Conservation (phyloP, 2,888 invertebrate species). For the Hirtodrosophila trivittata region DNA sequence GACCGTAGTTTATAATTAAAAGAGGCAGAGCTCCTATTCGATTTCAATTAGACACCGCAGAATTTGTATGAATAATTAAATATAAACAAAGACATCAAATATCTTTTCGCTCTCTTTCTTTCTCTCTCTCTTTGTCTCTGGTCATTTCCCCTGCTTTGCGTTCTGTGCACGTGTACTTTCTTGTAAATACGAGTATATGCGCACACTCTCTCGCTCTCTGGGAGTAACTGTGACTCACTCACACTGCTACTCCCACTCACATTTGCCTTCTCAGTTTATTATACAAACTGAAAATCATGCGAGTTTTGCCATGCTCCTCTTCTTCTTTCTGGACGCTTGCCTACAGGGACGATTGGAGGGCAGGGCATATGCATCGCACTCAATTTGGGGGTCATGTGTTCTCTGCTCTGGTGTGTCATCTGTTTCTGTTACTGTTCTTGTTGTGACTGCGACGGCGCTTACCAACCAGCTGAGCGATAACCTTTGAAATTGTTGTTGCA, state of each 20-base stretch:
- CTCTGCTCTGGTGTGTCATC: conserved; percentile 55
- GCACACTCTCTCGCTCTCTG: conserved; percentile 51
- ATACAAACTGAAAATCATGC: conserved; percentile 81
- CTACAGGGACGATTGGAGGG: conserved; percentile 4
- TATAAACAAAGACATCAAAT: conserved; percentile 1
- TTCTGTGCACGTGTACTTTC: conserved; percentile 47
- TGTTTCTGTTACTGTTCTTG: conserved; percentile 58
- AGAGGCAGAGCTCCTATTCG: no score
- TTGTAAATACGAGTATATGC: conserved; percentile 42
- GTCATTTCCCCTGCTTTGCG: conserved; percentile 22
- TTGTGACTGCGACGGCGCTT: conserved; percentile 37
- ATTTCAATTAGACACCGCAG: no score
- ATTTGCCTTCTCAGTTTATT: conserved; percentile 49
- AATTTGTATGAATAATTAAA: neutral
- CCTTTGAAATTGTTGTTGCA: conserved; percentile 23
- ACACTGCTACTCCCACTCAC: conserved; percentile 40
- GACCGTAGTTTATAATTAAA: conserved; percentile 1
- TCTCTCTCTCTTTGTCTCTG: conserved; percentile 5
- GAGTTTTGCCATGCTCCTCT: conserved; percentile 53
- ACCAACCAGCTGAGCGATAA: conserved; percentile 40
- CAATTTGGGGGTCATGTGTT: conserved; percentile 52
- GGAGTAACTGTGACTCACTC: conserved; percentile 29
- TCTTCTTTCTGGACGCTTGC: conserved; percentile 1
- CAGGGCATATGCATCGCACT: conserved; percentile 4
- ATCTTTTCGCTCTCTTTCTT: conserved; percentile 3